phyloP scores from a whole-genome alignment of 2,113 vertebrate genomes.

The Paraplagusia blochii region DNA sequence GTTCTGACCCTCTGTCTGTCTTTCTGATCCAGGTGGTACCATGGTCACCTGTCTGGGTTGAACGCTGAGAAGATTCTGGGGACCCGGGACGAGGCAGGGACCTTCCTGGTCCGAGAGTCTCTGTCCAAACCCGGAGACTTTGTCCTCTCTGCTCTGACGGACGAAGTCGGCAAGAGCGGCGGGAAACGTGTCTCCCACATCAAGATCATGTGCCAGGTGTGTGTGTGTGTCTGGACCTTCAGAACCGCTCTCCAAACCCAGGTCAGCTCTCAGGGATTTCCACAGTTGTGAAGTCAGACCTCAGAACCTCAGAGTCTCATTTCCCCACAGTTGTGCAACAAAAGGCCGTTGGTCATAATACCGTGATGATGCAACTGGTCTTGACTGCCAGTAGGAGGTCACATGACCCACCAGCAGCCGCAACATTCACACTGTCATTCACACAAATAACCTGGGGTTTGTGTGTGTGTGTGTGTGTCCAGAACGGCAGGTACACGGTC shows the following conservation, averaged over 20 bases:
- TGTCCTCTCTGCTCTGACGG: conserved; percentile 87
- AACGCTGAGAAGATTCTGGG: conserved; percentile 88
- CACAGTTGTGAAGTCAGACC: conserved; percentile 41
- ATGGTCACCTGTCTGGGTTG: conserved; percentile 89
- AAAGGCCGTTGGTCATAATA: conserved; percentile 17
- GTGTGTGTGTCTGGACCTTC: conserved; percentile 19
- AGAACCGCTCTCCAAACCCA: no score
- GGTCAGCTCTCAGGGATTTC: conserved; percentile 34
- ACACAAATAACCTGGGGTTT: no score
- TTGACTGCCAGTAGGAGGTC: neutral
- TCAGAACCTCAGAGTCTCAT: conserved; percentile 34
- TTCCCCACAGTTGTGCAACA: conserved; percentile 43
- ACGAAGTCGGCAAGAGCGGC: conserved; percentile 75
- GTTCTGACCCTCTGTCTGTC: neutral
- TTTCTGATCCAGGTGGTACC: conserved; percentile 83
- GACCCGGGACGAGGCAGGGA: conserved; percentile 81
- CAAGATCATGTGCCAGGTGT: conserved; percentile 93
- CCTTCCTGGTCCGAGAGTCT: conserved; percentile 92
- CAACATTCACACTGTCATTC: no score
- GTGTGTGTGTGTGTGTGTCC: conserved; percentile 18
- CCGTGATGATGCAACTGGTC: neutral
- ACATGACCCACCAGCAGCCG: no score
- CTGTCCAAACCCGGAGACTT: conserved; percentile 96
- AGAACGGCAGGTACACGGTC: conserved; percentile 87
- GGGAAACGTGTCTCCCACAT: conserved; percentile 86